These are phyloP conservation scores for Thecophora atra DNA, from an alignment of 2,888 invertebrate species.

Conservation along the genomic window DNA sequence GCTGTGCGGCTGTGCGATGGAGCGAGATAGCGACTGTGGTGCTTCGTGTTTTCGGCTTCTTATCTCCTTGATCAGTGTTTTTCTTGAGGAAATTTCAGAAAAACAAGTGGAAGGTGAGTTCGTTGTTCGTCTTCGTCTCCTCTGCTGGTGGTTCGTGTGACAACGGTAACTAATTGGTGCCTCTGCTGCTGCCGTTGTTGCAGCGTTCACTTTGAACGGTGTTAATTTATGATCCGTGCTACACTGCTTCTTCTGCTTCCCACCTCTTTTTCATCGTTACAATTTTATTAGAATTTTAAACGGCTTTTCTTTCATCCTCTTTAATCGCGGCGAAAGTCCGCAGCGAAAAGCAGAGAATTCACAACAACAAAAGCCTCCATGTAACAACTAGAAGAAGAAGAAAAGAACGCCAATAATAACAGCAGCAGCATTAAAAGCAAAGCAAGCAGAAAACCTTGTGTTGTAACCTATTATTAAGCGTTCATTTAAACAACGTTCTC, in stretches of 20 bases:
- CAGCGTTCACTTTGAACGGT: conserved; percentile 4
- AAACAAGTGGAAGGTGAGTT: background rate
- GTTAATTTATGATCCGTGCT: conserved; percentile 17
- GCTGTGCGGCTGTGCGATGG: conserved; percentile 19
- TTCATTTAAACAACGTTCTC: background rate
- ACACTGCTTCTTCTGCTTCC: background rate
- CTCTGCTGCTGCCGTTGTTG: background rate
- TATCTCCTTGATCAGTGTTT: no score
- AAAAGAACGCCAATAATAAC: background rate
- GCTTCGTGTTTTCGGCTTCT: background rate
- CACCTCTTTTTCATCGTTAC: background rate
- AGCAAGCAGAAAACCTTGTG: background rate
- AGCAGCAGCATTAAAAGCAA: background rate
- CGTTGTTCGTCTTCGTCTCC: background rate
- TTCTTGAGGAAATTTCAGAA: no score
- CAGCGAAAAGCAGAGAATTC: background rate
- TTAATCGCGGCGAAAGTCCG: background rate
- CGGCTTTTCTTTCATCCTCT: background rate
- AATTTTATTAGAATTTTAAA: no score
- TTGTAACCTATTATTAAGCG: conserved; percentile 32
- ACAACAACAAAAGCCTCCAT: background rate
- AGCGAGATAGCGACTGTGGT: background rate
- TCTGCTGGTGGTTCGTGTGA: conserved; percentile 10
- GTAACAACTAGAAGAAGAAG: background rate
- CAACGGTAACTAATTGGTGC: conserved; percentile 24